Evolutionary conservation across 2,888 invertebrate genomes (phyloP).

Genomic region (Prosopocoilus inquinatus): DNA sequence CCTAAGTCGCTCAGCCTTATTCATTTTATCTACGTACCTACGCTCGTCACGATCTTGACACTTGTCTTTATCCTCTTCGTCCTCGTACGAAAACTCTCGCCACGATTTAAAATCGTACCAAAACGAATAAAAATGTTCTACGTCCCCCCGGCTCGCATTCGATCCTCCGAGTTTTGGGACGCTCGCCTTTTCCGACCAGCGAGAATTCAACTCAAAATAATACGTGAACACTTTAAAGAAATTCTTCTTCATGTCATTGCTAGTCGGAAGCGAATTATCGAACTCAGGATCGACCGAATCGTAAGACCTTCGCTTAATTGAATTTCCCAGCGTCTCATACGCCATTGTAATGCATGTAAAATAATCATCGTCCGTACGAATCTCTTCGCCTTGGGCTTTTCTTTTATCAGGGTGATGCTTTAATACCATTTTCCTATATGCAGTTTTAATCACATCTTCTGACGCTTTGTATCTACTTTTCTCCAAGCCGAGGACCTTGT

Average conservation of each 20-base stretch:
- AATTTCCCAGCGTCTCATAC: conserved; percentile 85
- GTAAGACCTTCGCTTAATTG: conserved; percentile 80
- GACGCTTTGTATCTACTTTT: conserved; percentile 80
- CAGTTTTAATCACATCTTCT: conserved; percentile 90
- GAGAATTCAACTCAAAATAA: conserved; percentile 73
- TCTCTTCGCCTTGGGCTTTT: conserved; percentile 84
- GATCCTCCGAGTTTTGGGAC: conserved; percentile 79
- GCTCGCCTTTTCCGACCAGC: conserved; percentile 88
- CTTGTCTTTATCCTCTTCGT: conserved; percentile 98
- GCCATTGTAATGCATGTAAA: conserved; percentile 99
- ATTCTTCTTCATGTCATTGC: conserved; percentile 72
- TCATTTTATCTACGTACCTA: conserved; percentile 94
- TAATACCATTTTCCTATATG: conserved; percentile 87
- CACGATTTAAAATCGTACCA: conserved; percentile 99
- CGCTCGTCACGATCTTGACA: conserved; percentile 96
- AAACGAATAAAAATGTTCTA: conserved; percentile 93
- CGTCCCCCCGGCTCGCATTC: conserved; percentile 76
- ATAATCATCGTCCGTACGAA: conserved; percentile 90
- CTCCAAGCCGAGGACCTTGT: conserved; percentile 89
- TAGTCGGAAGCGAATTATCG: conserved; percentile 81
- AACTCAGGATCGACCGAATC: conserved; percentile 97
- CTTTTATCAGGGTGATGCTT: conserved; percentile 98
- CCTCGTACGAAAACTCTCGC: conserved; percentile 98
- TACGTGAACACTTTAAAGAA: conserved; percentile 70
- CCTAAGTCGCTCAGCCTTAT: conserved; percentile 88